Evolutionary conservation across 1,140 invertebrate species (phyloP).

Genomic region (Elymnias hypermnestra): DNA sequence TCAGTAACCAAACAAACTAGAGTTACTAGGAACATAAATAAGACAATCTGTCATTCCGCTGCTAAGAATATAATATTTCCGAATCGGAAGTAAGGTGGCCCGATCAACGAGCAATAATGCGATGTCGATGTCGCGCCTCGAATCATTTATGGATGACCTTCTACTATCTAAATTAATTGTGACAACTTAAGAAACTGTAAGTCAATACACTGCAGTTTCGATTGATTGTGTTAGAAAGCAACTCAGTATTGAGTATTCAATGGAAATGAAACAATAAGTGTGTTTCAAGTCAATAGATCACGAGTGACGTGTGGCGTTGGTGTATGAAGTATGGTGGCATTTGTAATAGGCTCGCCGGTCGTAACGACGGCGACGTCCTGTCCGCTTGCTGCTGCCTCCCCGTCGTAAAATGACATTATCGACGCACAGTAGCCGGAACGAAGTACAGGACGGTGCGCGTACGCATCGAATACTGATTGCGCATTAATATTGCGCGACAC

Average conservation of each 20-base stretch:
- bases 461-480: constrained; percentile 70
- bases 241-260: constrained; percentile 36
- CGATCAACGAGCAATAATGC: constrained; percentile 68
- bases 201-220: constrained; percentile 46
- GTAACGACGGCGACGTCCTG: constrained; percentile 74
- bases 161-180: constrained; percentile 36
- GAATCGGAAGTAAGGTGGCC: constrained; percentile 72
- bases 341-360: constrained; percentile 71
- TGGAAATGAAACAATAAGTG: constrained; percentile 52
- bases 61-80: constrained; percentile 69
- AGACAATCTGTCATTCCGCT: constrained; percentile 53
- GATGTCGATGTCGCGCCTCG: constrained; percentile 64
- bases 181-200: constrained; percentile 8
- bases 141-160: constrained; percentile 61
- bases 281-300: constrained; percentile 32
- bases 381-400: constrained; percentile 54
- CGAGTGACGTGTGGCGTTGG: constrained; percentile 47
- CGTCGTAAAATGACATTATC: constrained; percentile 74
- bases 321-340: constrained; percentile 65
- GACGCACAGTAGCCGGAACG: constrained; percentile 74
- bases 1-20: constrained; percentile 35
- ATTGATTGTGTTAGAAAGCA: constrained; percentile 28
- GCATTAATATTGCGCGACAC: constrained; percentile 71
- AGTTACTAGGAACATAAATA: constrained; percentile 54
- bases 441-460: constrained; percentile 69